These are phyloP conservation scores for Arnoldichthys spilopterus DNA, from an alignment of 2,797 vertebrate species.

Conservation along the genomic window DNA sequence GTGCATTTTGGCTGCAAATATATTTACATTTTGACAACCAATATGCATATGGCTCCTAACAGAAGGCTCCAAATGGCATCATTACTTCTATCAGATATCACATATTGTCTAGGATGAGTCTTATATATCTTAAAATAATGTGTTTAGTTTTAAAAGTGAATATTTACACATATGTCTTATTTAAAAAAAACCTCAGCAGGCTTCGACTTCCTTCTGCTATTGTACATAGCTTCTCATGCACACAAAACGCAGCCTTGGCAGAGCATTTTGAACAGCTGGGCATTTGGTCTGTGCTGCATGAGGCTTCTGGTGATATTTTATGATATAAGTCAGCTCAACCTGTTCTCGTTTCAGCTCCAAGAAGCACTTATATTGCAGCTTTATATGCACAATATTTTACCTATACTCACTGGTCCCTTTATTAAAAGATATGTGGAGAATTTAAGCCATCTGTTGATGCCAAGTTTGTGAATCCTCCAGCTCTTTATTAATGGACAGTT, in stretches of 20 bases:
- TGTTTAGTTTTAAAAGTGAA: neutral
- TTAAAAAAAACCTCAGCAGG: conserved; percentile 4
- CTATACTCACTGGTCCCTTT: neutral
- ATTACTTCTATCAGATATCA: neutral
- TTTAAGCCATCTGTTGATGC: neutral
- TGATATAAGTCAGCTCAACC: neutral
- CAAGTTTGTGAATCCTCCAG: neutral
- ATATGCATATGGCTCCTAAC: neutral
- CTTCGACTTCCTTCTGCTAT: conserved; percentile 19
- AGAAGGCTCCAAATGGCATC: conserved; percentile 11
- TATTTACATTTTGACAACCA: neutral
- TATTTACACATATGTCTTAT: conserved; percentile 14
- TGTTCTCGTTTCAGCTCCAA: neutral
- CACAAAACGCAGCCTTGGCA: neutral
- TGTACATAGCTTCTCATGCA: neutral
- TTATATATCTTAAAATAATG: neutral
- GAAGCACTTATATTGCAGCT: neutral
- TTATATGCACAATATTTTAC: neutral
- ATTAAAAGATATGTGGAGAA: neutral
- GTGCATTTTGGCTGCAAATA: neutral
- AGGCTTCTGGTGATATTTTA: neutral
- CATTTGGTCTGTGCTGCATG: neutral
- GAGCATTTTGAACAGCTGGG: conserved; percentile 15
- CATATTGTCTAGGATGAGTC: neutral
- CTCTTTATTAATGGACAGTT: neutral